These are phyloP conservation scores for Tauraco hartlaubi DNA, from an alignment of 2,797 vertebrate genomes.

Conservation along the genomic window DNA sequence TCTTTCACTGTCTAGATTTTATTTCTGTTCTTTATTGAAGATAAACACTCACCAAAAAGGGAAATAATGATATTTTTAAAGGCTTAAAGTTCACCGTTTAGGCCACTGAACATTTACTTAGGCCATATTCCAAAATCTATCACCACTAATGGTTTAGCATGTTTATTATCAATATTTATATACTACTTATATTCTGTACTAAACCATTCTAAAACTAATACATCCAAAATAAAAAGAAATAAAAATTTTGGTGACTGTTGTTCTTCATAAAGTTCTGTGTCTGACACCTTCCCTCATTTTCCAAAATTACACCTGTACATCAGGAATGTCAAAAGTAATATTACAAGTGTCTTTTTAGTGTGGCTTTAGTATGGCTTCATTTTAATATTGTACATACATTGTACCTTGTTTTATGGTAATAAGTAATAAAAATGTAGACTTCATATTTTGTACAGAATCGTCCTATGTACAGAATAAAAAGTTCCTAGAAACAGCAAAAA, in stretches of 20 bases:
- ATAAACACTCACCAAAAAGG: slow-evolving; percentile 90
- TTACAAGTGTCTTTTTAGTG: slow-evolving; percentile 96
- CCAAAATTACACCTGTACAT: slow-evolving; percentile 80
- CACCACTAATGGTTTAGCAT: slow-evolving; percentile 63
- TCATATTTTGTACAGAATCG: slow-evolving; percentile 98
- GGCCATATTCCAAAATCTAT: slow-evolving; percentile 56
- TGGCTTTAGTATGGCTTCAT: slow-evolving; percentile 96
- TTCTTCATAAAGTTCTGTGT: slow-evolving; percentile 88
- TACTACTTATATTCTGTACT: slow-evolving; percentile 60
- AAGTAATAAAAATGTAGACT: slow-evolving; percentile 96
- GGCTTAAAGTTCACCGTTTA: slow-evolving; percentile 53
- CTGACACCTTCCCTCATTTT: slow-evolving; percentile 84
- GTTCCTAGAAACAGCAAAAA: slow-evolving; percentile 91
- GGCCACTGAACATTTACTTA: slow-evolving; percentile 62
- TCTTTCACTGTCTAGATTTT: slow-evolving; percentile 89
- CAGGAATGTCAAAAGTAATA: slow-evolving; percentile 87
- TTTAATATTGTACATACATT: slow-evolving; percentile 99
- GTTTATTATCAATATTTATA: slow-evolving; percentile 51
- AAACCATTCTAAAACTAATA: slow-evolving; percentile 58
- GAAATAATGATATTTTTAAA: slow-evolving; percentile 18
- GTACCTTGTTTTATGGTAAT: slow-evolving; percentile 99
- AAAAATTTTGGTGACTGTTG: slow-evolving; percentile 82
- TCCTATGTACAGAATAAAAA: slow-evolving; percentile 98
- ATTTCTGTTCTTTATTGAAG: slow-evolving; percentile 87
- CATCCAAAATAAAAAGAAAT: slow-evolving; percentile 47